phyloP scores from a whole-genome alignment of 2,113 vertebrate genomes.

The Australoheros scitulus region DNA sequence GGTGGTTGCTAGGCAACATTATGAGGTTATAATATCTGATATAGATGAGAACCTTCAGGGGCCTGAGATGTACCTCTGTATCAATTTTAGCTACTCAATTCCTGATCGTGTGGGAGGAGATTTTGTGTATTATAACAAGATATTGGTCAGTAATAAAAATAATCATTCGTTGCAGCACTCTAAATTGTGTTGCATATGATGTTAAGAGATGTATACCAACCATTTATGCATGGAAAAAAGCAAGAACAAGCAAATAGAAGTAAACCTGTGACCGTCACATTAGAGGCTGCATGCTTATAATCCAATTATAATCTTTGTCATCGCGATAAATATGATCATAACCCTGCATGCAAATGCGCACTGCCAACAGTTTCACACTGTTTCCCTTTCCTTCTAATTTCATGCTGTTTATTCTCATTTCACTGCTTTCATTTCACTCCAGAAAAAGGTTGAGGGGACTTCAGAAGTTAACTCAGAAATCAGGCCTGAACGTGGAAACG shows the following conservation, averaged over 20 bases:
- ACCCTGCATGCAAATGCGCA: background rate
- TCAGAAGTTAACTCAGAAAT: background rate
- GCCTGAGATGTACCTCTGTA: background rate
- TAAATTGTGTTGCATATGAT: background rate
- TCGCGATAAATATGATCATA: slow-evolving; percentile 1
- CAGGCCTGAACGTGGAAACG: background rate
- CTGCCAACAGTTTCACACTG: slow-evolving; percentile 1
- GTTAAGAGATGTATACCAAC: background rate
- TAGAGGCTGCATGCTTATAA: background rate
- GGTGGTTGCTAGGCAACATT: background rate
- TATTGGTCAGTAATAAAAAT: background rate
- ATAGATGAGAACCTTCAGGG: background rate
- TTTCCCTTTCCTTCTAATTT: slow-evolving; percentile 12
- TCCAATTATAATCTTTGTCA: background rate
- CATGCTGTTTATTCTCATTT: slow-evolving; percentile 16
- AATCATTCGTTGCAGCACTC: background rate
- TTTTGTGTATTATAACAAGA: background rate
- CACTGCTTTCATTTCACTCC: background rate
- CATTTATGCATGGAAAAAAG: background rate
- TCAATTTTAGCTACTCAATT: background rate
- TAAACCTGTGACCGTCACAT: background rate
- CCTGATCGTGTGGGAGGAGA: background rate
- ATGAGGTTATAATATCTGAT: background rate
- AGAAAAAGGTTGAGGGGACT: background rate
- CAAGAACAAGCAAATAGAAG: background rate